These are phyloP conservation scores for Junonia oenone DNA, from an alignment of 2,888 invertebrate genomes.

Conservation along the genomic window DNA sequence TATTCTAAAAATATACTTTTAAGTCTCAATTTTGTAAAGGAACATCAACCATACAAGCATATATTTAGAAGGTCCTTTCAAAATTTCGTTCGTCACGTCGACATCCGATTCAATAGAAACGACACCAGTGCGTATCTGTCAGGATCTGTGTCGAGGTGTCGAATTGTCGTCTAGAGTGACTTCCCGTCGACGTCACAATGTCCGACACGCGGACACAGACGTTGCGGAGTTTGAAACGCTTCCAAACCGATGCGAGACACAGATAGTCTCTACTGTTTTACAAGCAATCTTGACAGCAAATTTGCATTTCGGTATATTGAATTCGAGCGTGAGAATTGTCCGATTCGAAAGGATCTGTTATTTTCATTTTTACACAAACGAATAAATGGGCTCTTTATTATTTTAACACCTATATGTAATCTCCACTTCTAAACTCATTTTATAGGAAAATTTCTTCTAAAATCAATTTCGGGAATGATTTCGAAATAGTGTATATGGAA, in stretches of 20 bases:
- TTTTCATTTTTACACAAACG: background rate
- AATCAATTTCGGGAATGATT: too few relatives aligned
- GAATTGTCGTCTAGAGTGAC: slow-evolving; percentile 40
- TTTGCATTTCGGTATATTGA: slow-evolving; percentile 59
- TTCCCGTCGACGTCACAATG: slow-evolving; percentile 39
- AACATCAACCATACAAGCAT: background rate
- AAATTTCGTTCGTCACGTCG: slow-evolving; percentile 20
- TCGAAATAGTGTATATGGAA: background rate
- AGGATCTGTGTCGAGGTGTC: slow-evolving; percentile 64
- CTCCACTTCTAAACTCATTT: too few relatives aligned
- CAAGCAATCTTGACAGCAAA: slow-evolving; percentile 50
- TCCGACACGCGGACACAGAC: slow-evolving; percentile 39
- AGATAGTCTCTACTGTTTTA: slow-evolving; percentile 53
- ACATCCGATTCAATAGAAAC: slow-evolving; percentile 43
- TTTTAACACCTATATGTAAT: too few relatives aligned
- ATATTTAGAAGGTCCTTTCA: slow-evolving; percentile 1
- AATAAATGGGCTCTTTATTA: too few relatives aligned
- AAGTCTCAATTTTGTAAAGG: background rate
- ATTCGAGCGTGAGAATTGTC: slow-evolving; percentile 42
- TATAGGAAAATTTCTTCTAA: too few relatives aligned
- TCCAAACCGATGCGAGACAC: slow-evolving; percentile 40
- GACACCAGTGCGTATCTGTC: slow-evolving; percentile 45
- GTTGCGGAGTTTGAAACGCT: slow-evolving; percentile 13
- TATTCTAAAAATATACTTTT: background rate
- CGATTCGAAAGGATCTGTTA: slow-evolving; percentile 6